phyloP scores from a whole-genome alignment of 2,797 vertebrate species.

The Sebastes goodei region DNA sequence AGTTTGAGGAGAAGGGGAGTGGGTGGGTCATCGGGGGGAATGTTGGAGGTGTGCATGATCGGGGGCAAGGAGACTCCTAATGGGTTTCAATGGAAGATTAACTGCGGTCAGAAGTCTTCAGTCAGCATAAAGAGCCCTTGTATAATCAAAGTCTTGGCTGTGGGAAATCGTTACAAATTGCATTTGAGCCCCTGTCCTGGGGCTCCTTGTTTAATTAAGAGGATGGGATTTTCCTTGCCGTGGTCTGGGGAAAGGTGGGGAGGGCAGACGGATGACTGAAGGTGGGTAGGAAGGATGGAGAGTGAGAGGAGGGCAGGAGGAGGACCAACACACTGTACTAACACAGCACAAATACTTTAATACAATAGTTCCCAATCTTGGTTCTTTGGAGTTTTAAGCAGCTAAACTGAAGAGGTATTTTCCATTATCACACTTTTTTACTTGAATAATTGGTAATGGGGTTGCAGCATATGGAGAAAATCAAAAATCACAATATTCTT shows the following conservation, averaged over 20 bases:
- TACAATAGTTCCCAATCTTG: neutral
- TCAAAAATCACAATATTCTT: too few species aligned
- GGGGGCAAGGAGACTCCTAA: slow-evolving; percentile 62
- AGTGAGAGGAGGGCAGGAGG: neutral
- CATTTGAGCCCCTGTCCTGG: slow-evolving; percentile 70
- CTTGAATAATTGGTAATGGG: neutral
- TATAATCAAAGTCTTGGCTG: slow-evolving; percentile 75
- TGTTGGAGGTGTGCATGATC: slow-evolving; percentile 47
- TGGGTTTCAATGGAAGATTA: slow-evolving; percentile 82
- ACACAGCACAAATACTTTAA: neutral
- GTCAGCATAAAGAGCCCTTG: slow-evolving; percentile 81
- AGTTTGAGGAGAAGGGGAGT: neutral
- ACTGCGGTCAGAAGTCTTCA: slow-evolving; percentile 77
- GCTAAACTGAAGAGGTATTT: neutral
- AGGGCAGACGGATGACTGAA: slow-evolving; percentile 33
- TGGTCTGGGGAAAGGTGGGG: slow-evolving; percentile 48
- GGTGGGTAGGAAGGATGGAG: neutral
- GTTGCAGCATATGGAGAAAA: too few species aligned
- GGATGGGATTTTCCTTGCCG: slow-evolving; percentile 72
- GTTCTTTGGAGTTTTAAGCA: neutral
- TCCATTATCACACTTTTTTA: neutral
- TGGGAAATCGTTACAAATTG: slow-evolving; percentile 82
- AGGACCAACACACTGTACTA: neutral
- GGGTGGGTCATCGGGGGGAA: slow-evolving; percentile 6
- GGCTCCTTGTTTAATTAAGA: slow-evolving; percentile 83